phyloP scores from a whole-genome alignment of 2,797 vertebrate genomes.

The Liparis tanakae region DNA sequence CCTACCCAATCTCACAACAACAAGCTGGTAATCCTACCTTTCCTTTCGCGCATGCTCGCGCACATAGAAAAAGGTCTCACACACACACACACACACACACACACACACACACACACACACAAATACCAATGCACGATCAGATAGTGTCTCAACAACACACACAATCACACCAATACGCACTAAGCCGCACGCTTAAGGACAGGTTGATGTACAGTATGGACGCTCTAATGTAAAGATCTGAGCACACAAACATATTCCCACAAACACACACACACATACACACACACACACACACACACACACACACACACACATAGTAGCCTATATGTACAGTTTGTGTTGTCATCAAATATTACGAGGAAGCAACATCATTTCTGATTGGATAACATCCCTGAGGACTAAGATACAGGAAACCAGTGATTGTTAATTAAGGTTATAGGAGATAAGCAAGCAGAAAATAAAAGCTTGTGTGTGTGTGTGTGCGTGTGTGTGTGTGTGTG shows the following conservation, averaged over 20 bases:
- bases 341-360: conserved; percentile 35
- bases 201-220: not conserved
- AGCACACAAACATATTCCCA: not conserved
- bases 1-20: conserved; percentile 63
- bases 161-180: conserved; percentile 5
- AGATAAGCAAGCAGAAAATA: conserved; percentile 28
- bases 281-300: conserved; percentile 9
- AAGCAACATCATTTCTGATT: conserved; percentile 31
- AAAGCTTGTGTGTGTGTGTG: conserved; percentile 11
- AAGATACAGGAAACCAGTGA: conserved; percentile 42
- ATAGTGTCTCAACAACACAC: conserved; percentile 35
- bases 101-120: conserved; percentile 8
- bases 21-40: conserved; percentile 74
- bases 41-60: conserved; percentile 36
- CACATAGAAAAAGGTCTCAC: conserved; percentile 21
- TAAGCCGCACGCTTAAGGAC: not conserved
- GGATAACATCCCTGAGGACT: conserved; percentile 20
- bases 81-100: not conserved
- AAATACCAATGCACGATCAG: conserved; percentile 20
- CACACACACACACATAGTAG: not conserved
- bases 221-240: not conserved
- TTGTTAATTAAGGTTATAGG: conserved; percentile 56
- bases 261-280: too few species aligned
- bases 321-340: not conserved
- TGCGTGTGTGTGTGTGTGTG: conserved; percentile 10